Percentiles rank a stretch among this genome's conserved stretches.
Evolutionary conservation across 2,113 vertebrate species (phyloP).

Genomic region (Rhynchomys soricoides): DNA sequence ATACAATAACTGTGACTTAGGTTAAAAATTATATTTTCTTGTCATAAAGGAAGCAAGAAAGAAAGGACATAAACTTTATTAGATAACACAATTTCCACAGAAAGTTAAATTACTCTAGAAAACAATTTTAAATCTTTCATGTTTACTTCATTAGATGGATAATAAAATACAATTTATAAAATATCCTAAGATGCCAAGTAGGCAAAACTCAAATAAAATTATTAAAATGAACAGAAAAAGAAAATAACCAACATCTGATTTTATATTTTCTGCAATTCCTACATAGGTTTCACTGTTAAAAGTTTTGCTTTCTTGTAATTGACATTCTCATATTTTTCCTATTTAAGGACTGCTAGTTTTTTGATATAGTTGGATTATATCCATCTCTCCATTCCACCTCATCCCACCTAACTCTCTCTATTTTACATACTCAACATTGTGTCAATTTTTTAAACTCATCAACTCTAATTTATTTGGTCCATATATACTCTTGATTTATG

Average conservation of each 20-base stretch:
- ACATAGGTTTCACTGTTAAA: neutral
- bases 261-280: neutral
- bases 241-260: conserved; percentile 1
- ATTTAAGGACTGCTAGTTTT: neutral
- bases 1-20: neutral
- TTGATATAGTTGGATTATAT: neutral
- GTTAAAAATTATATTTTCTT: conserved; percentile 9
- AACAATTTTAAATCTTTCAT: neutral
- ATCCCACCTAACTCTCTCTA: neutral
- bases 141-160: neutral
- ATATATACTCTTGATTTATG: neutral
- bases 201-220: neutral
- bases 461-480: neutral
- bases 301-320: neutral
- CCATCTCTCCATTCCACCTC: neutral
- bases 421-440: neutral
- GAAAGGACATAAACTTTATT: neutral
- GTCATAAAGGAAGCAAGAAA: neutral
- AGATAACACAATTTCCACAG: neutral
- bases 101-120: neutral
- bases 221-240: neutral
- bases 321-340: neutral
- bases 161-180: neutral
- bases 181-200: neutral
- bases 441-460: neutral